Conservation (phyloP, 2,797 vertebrate species). For the Geotrypetes seraphini region DNA sequence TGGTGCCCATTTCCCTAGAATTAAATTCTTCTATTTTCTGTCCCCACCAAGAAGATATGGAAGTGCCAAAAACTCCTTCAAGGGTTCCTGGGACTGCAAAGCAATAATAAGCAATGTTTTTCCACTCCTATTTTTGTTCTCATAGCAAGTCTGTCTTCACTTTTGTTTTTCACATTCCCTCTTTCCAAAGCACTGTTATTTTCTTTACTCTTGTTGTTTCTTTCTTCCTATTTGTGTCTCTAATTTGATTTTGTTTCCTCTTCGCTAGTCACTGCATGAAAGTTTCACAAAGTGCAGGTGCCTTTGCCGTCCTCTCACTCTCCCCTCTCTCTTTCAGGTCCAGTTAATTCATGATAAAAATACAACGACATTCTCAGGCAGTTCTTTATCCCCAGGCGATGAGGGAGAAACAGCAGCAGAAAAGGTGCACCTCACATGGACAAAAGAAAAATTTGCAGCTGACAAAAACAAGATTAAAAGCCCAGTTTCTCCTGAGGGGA, state of each 20-base stretch:
- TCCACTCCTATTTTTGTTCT: too few relatives aligned
- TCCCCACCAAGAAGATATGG: too few relatives aligned
- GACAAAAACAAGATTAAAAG: conserved; percentile 80
- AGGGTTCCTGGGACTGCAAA: too few relatives aligned
- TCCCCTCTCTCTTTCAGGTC: conserved; percentile 64
- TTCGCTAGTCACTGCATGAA: not conserved
- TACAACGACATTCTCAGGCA: conserved; percentile 72
- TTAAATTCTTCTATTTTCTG: too few relatives aligned
- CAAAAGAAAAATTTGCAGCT: conserved; percentile 78
- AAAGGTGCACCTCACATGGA: conserved; percentile 96
- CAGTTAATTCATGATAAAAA: conserved; percentile 94
- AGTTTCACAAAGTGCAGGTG: too few relatives aligned
- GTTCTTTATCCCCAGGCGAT: conserved; percentile 67
- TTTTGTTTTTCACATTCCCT: not conserved
- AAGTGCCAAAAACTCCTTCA: too few relatives aligned
- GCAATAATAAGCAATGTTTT: too few relatives aligned
- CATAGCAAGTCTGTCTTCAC: too few relatives aligned
- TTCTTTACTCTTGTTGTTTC: not conserved
- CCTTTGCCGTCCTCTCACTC: not conserved
- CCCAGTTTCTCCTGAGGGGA: conserved; percentile 76
- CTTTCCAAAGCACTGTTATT: not conserved
- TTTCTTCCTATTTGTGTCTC: too few relatives aligned
- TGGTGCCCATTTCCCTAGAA: too few relatives aligned
- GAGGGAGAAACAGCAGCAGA: conserved; percentile 74
- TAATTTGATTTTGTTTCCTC: too few relatives aligned